Evolutionary conservation across 2,113 vertebrate genomes (phyloP), one percentile per base, ranked within the genome.

Genomic region (Megalops atlanticus): DNA sequence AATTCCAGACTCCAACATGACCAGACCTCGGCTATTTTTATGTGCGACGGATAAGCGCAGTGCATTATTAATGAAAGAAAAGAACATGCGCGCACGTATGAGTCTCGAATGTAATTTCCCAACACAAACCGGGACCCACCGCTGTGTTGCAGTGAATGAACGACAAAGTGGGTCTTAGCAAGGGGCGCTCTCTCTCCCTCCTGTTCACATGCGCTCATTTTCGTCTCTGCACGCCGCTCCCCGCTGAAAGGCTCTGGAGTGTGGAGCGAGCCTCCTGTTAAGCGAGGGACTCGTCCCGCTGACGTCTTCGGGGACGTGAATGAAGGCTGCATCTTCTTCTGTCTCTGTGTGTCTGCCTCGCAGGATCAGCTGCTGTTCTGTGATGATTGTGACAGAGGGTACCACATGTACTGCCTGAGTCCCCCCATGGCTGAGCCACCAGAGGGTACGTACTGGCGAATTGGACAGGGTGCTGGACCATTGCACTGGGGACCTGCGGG

Each of bases 341-440:
- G 31, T 68, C 11, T 76, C 12, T 43, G 31, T 74, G 49, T 70
- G n/a, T 52, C 4, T 80, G 64, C 35, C 88, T 90, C n/a, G 69
- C 86, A 97, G 96, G 97, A 98, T 92, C 97, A 98, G 93, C 91
- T 97, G 91, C 91, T 97, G 87, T 97, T 97, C 88, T 97, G 96
- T 86, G 97, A 97, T 6, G 96, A 98, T 81, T 98, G 96, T 81
- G 96, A 97, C 88, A 93, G 96, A 90, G 96, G 96, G 68, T 98
- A 98, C 91, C 97, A 97, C 88, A 98, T 98, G 97, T 97, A 98
- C 90, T 98, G 97, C 87, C 94, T 98, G 92, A 97, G 94, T 78
- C 97, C 96, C 31, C 96, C 97, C n/a, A 98, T 98, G 97, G 94
- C 96, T 3, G 97, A 97, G 88, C 96, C 97, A 80, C 97, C 96